Base-by-base conservation (phyloP, 2,113 vertebrate genomes). In the Nothoprocta perdicaria region DNA sequence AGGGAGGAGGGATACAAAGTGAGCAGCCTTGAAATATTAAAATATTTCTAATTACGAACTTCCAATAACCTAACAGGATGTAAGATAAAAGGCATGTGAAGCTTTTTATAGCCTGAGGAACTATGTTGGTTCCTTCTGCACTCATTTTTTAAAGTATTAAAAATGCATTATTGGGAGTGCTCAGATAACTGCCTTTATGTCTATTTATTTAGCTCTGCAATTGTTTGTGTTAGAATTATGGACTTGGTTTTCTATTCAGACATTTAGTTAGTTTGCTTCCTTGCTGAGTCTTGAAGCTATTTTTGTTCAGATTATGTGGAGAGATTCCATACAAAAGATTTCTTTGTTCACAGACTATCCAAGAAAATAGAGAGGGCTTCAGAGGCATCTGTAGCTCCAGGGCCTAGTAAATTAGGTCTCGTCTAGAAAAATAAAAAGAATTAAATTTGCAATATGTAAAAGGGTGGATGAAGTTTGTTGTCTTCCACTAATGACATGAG, bases 171-270 rank as follows among this genome's bases (percentile, higher is more conserved):
- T 89, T 95, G 81, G 63, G 61, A 81, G 52, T 68, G 57, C 89
- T 95, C 71, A 73, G 60, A 80, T 93, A 87, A 84, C 90, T 88
- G 65, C 57, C 93, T 91, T 68, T 45, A 73, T 90, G 52, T 75
- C 80, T 86, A 62, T 92, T 85, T 90, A 94, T 94, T 94, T 88
- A 90, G 58, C 48, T 71, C 60, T 78, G 33, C 74, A 86, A 79
- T 68, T 96, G 86, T 95, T 94, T 94, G 90, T 94, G 68, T 67
- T 91, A 84, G 88, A 94, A 82, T 94, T 93, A 94, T 75, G 46
- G 86, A 53, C 74, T 91, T 84, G 75, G 16, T 84, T 95, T 95
- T 91, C 68, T 81, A 23, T 91, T 80, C 81, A 89, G 83, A 73
- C 50, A 84, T 81, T 90, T 77, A 67, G 61, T 62, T 93, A 9